Percentiles rank a stretch among this genome's conserved stretches.
Conservation (phyloP, 2,113 vertebrate genomes). For the Larimichthys polyactis region DNA sequence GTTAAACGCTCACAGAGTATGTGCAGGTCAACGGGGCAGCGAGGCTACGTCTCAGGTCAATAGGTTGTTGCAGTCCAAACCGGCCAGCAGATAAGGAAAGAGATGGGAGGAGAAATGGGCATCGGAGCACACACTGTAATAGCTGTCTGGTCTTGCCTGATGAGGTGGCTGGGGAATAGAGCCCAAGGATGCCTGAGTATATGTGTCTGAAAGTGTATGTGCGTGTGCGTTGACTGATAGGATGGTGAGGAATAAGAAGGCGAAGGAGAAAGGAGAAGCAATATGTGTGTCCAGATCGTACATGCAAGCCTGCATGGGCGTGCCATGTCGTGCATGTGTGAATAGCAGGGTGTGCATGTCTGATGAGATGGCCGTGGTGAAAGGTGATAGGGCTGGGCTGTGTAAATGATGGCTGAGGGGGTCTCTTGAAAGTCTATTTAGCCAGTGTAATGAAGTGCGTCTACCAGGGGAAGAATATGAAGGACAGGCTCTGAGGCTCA, state of each 20-base stretch:
- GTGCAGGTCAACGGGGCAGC: conserved; percentile 46
- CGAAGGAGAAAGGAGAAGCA: conserved; percentile 17
- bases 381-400: conserved; percentile 67
- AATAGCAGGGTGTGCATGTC: conserved; percentile 36
- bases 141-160: conserved; percentile 73
- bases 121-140: conserved; percentile 64
- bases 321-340: conserved; percentile 37
- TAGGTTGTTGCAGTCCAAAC: conserved; percentile 62
- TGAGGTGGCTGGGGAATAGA: conserved; percentile 71
- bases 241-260: conserved; percentile 40
- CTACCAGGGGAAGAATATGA: conserved; percentile 71
- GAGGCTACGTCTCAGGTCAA: conserved; percentile 55
- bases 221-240: conserved; percentile 58
- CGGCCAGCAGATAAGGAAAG: conserved; percentile 56
- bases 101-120: conserved; percentile 65
- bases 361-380: conserved; percentile 66
- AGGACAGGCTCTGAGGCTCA: conserved; percentile 56
- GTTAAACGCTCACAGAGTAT: conserved; percentile 39
- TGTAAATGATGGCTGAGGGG: conserved; percentile 74
- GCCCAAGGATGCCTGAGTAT: conserved; percentile 49
- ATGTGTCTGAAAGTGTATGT: conserved; percentile 22
- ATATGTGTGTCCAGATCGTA: not conserved
- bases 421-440: conserved; percentile 80
- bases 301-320: conserved; percentile 26
- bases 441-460: conserved; percentile 78